Base-by-base conservation (phyloP, 2,113 vertebrate genomes). In the Etia nguti region DNA sequence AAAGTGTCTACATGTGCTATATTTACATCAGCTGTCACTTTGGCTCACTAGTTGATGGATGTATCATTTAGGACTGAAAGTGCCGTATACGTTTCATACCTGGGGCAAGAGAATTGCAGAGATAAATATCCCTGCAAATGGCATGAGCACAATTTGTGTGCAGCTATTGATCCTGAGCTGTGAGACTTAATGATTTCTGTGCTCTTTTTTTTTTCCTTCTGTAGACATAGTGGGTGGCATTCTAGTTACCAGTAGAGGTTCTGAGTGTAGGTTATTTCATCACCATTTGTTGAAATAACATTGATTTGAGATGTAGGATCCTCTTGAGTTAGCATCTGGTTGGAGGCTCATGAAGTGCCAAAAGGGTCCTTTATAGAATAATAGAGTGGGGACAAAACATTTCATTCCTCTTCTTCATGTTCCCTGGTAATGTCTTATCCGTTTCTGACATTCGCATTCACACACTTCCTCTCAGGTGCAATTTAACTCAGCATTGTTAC, bases 401-500 rank as follows among this genome's bases (percentile, higher is more conserved):
- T 90, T 93, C 75, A 84, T 82, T 82, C 34, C 80, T 88, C 82
- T 88, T 84, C 81, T 29, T 82, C 73, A 5, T 79, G 34, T 52
- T 80, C 79, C 57, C 75, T 55, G 89, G 83, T 83, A 79, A 68
- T 82, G 77, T 77, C 81, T 86, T 46, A 26, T 77, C 68, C 80
- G 18, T 73, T 57, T 43, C 88, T 68, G 80, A 73, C 91, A 77
- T 91, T 89, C 83, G 81, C 84, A 52, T 81, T 87, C 88, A 89
- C 70, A 85, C 38, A 31, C 79, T 90, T 89, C 82, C 86, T 93
- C 91, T 91, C 90, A 93, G 95, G 90, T 95, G 93, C 82, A 85
- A 89, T 96, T 93, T 91, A 92, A 95, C 95, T 95, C 89, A 86
- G 85, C 73, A 75, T 75, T 88, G 94, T 94, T 94, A 90, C 84